Conservation (phyloP, 2,888 invertebrate genomes). For the Dorcus parallelipipedus region DNA sequence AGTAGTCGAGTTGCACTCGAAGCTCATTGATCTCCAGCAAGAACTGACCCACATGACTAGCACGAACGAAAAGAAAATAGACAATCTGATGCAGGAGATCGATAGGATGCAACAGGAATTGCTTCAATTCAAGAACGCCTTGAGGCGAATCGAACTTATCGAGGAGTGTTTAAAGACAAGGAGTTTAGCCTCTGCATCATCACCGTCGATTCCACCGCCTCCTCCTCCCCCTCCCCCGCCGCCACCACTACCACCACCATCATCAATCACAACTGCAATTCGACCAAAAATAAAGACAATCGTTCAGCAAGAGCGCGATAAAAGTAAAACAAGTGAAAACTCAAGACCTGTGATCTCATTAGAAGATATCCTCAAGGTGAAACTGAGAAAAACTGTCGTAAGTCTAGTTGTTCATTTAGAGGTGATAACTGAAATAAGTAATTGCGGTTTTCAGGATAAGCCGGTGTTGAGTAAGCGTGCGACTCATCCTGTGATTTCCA, state of each 20-base stretch:
- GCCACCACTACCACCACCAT: slow-evolving; percentile 34
- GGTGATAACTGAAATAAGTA: not conserved
- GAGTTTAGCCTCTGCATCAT: not conserved
- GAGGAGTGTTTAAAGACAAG: not conserved
- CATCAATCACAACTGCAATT: slow-evolving; percentile 18
- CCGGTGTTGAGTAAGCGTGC: slow-evolving; percentile 21
- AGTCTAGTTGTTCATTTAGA: slow-evolving; percentile 19
- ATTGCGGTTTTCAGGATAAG: slow-evolving; percentile 23
- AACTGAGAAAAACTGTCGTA: slow-evolving; percentile 42
- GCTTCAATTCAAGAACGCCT: slow-evolving; percentile 14
- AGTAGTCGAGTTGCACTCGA: slow-evolving; percentile 23
- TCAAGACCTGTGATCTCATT: slow-evolving; percentile 42
- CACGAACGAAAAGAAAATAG: slow-evolving; percentile 5
- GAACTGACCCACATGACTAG: slow-evolving; percentile 12
- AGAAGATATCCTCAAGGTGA: slow-evolving; percentile 45
- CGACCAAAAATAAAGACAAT: slow-evolving; percentile 6
- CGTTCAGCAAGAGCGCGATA: slow-evolving; percentile 11
- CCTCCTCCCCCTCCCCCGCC: slow-evolving; percentile 33
- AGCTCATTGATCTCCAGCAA: slow-evolving; percentile 21
- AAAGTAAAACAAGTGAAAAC: slow-evolving; percentile 22
- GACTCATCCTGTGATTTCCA: slow-evolving; percentile 35
- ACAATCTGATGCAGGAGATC: slow-evolving; percentile 9
- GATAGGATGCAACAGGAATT: slow-evolving; percentile 12
- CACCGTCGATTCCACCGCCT: slow-evolving; percentile 16
- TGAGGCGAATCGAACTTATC: not conserved